Evolutionary conservation across 2,113 vertebrate genomes (phyloP).

Genomic region (Spheniscus mendiculus): DNA sequence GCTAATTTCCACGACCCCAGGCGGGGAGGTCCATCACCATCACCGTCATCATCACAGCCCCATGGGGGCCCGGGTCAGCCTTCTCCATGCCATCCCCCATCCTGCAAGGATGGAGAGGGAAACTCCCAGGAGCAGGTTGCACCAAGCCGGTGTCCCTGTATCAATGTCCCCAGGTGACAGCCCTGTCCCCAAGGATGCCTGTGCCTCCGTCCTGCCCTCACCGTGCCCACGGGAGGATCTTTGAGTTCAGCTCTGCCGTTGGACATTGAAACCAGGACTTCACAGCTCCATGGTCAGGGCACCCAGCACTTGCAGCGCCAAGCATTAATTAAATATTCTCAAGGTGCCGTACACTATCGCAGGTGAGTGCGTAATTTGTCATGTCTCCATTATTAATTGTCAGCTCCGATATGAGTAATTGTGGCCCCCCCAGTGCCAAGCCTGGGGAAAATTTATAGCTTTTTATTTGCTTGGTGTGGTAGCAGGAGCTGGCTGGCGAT

Average conservation of each 20-base stretch:
- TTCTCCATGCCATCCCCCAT: neutral
- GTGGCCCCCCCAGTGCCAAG: neutral
- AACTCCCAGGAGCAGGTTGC: neutral
- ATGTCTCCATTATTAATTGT: neutral
- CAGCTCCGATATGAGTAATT: neutral
- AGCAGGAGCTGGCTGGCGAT: neutral
- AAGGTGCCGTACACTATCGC: neutral
- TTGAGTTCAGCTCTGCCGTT: neutral
- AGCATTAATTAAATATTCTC: neutral
- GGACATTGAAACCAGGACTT: neutral
- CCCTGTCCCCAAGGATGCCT: neutral
- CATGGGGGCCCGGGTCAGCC: neutral
- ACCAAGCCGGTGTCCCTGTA: rapidly evolving
- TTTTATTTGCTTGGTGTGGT: neutral
- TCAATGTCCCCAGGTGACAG: neutral
- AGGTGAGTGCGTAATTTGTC: neutral
- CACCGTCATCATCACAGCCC: neutral
- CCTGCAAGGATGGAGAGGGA: neutral
- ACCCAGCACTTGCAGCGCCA: rapidly evolving
- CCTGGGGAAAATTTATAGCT: neutral
- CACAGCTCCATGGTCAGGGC: neutral
- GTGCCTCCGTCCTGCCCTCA: neutral
- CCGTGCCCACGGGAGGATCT: neutral
- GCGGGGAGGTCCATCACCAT: neutral
- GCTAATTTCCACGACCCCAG: neutral